phyloP scores from a whole-genome alignment of 2,113 vertebrate species.

The Microtus pennsylvanicus region DNA sequence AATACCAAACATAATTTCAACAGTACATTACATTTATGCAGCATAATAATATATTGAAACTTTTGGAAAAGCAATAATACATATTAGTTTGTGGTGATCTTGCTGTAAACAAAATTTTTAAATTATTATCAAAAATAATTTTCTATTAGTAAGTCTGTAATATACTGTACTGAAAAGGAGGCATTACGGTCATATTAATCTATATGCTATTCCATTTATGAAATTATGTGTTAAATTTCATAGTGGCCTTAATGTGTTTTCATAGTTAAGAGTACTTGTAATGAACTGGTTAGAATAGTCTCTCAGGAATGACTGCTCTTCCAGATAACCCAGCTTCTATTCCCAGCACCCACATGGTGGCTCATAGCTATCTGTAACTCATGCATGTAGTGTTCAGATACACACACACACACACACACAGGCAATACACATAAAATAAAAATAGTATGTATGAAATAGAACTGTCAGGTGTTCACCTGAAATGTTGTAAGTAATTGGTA shows the following conservation, averaged over 20 bases:
- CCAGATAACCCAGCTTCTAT: not conserved
- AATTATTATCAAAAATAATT: not conserved
- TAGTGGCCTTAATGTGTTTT: slow-evolving; percentile 24
- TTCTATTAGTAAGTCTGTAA: not conserved
- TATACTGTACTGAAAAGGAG: not conserved
- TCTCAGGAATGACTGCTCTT: not conserved
- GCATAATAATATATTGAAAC: not conserved
- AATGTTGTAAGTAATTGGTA: not conserved
- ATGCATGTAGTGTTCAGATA: not conserved
- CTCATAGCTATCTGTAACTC: not conserved
- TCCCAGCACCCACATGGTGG: not conserved
- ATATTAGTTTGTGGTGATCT: not conserved
- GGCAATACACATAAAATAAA: not conserved
- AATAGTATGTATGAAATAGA: not conserved
- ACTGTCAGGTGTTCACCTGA: not conserved
- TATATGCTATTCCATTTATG: not conserved
- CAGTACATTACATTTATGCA: not conserved
- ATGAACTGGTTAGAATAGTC: not conserved
- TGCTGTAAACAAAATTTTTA: slow-evolving; percentile 12
- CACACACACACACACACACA: not conserved
- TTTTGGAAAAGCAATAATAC: not conserved
- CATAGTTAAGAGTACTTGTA: not conserved
- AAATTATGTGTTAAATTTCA: slow-evolving; percentile 27
- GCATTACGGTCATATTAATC: not conserved
- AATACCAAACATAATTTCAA: not conserved